Evolutionary conservation across 2,888 invertebrate genomes (phyloP).

Genomic region (Scelioninae gen. 1): DNA sequence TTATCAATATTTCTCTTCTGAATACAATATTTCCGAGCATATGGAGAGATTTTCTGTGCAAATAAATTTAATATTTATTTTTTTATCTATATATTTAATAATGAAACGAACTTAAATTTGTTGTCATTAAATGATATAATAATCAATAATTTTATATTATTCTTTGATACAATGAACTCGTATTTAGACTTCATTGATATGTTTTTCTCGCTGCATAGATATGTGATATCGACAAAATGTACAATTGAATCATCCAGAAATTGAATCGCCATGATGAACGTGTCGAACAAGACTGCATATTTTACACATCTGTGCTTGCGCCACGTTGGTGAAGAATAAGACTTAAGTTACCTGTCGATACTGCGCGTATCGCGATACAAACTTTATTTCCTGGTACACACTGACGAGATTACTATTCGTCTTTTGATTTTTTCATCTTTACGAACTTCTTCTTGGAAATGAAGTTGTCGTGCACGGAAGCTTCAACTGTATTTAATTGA

Average conservation of each 20-base stretch:
- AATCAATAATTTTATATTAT: not conserved
- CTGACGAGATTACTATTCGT: constrained; percentile 52
- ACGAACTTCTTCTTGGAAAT: constrained; percentile 4
- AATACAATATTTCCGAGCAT: too few relatives aligned
- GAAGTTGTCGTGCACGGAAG: not conserved
- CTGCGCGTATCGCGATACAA: constrained; percentile 70
- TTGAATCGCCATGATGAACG: constrained; percentile 66
- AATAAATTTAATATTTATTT: too few relatives aligned
- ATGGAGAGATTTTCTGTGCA: too few relatives aligned
- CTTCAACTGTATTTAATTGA: not conserved
- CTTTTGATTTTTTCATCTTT: constrained; percentile 22
- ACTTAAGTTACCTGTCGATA: constrained; percentile 68
- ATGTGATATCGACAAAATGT: constrained; percentile 46
- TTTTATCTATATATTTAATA: too few relatives aligned
- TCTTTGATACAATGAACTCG: constrained; percentile 9
- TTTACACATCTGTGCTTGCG: constrained; percentile 72
- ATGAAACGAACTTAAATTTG: too few relatives aligned
- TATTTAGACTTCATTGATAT: constrained; percentile 5
- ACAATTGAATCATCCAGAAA: constrained; percentile 57
- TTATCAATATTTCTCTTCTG: too few relatives aligned
- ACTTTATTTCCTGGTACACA: constrained; percentile 70
- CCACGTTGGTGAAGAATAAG: constrained; percentile 52
- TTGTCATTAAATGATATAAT: too few relatives aligned
- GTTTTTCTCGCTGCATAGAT: constrained; percentile 21
- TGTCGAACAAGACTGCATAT: constrained; percentile 72